Conservation (phyloP, 1,140 invertebrate genomes). For the Halictus rubicundus region DNA sequence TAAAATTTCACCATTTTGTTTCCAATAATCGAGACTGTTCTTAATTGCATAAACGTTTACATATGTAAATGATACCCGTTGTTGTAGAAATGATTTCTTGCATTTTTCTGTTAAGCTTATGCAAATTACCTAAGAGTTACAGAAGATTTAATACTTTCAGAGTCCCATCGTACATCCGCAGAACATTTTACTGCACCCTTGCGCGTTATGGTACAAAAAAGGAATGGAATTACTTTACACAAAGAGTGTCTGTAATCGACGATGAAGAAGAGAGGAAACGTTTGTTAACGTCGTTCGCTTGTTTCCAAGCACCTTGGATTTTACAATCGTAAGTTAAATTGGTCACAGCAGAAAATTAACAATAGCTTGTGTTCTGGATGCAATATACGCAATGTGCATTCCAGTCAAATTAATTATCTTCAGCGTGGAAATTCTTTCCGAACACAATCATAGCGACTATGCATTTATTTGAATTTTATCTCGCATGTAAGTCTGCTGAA, state of each 20-base stretch:
- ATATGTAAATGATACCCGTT: no score
- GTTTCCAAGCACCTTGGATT: conserved; percentile 72
- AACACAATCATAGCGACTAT: no score
- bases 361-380: not conserved
- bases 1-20: not conserved
- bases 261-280: conserved; percentile 69
- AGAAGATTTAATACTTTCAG: conserved; percentile 58
- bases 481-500: no score
- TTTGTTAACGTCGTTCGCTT: conserved; percentile 68
- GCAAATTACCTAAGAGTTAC: no score
- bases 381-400: not conserved
- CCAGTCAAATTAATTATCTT: no score
- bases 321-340: conserved; percentile 68
- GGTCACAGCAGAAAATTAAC: not conserved
- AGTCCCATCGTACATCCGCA: conserved; percentile 68
- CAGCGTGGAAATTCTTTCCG: no score
- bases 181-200: conserved; percentile 73
- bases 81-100: no score
- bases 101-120: no score
- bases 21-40: no score
- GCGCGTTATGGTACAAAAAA: conserved; percentile 70
- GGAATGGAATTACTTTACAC: conserved; percentile 71
- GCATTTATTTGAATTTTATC: no score
- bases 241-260: conserved; percentile 57
- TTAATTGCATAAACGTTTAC: no score